A percentile compares a stretch with the other conserved stretches of the same genome.
These are phyloP conservation scores for Axinella damicornis DNA, from an alignment of 37 sponge, comb jelly and placozoan species.

Conservation along the genomic window DNA sequence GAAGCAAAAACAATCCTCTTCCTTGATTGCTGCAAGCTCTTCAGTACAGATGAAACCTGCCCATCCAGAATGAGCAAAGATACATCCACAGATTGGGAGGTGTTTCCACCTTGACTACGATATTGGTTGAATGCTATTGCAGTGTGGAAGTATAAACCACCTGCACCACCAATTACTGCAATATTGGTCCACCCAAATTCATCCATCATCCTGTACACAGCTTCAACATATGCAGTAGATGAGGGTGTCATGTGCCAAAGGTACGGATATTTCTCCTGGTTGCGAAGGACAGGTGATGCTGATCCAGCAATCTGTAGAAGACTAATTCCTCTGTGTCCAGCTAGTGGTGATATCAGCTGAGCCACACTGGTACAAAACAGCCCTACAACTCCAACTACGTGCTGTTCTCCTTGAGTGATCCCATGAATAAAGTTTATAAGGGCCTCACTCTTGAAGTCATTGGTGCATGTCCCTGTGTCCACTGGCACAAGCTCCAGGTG, in stretches of 20 bases:
- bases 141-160: background rate
- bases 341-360: background rate
- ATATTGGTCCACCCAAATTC: slow-evolving; percentile 6
- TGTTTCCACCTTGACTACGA: too few relatives aligned
- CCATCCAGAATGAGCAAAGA: too few relatives aligned
- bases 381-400: slow-evolving; percentile 18
- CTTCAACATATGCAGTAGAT: background rate
- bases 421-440: background rate
- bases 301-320: slow-evolving; percentile 29
- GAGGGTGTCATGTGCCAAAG: background rate
- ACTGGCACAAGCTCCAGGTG: background rate
- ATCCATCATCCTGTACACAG: background rate
- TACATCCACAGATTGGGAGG: too few relatives aligned
- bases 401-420: background rate
- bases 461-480: background rate
- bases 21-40: too few relatives aligned
- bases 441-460: background rate
- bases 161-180: background rate
- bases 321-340: background rate
- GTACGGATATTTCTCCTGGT: background rate
- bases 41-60: too few relatives aligned
- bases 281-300: background rate
- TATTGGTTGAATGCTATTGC: too few relatives aligned
- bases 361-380: slow-evolving; percentile 17
- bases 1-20: too few relatives aligned